A percentile compares a stretch with the other conserved stretches of the same genome.
phyloP scores from a whole-genome alignment of 2,113 vertebrate species.

The Albula goreensis region DNA sequence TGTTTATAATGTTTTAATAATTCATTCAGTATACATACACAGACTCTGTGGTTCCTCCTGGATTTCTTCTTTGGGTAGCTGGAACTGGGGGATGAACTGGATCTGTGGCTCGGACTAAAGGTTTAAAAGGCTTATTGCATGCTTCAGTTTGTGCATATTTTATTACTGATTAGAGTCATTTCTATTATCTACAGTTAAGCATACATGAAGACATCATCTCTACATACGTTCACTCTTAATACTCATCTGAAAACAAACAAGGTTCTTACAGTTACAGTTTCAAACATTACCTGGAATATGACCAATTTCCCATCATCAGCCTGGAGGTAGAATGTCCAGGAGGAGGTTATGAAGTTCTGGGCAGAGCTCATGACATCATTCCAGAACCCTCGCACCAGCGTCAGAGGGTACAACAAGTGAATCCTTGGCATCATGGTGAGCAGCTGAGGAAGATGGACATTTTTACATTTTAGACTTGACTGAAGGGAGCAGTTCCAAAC shows the following conservation, averaged over 20 bases:
- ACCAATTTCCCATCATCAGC: conserved; percentile 94
- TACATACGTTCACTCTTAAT: background rate
- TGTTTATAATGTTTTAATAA: background rate
- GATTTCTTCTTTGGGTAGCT: conserved; percentile 68
- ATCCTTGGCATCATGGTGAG: conserved; percentile 92
- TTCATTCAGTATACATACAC: conserved; percentile 68
- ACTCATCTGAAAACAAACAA: background rate
- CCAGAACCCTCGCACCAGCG: conserved; percentile 88
- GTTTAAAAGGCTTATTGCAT: background rate
- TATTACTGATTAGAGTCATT: background rate
- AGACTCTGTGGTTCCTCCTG: conserved; percentile 70
- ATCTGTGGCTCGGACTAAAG: conserved; percentile 87
- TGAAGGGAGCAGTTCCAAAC: background rate
- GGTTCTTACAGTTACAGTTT: background rate
- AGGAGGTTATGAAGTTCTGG: conserved; percentile 89
- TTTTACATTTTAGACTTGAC: background rate
- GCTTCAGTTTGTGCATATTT: background rate
- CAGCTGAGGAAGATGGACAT: conserved; percentile 69
- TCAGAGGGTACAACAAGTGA: conserved; percentile 89
- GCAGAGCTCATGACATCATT: conserved; percentile 93
- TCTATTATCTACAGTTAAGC: background rate
- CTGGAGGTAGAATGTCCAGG: conserved; percentile 97
- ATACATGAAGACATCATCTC: background rate
- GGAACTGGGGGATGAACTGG: conserved; percentile 79
- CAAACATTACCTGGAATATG: conserved; percentile 84